Base-by-base conservation (phyloP, 2,888 invertebrate species). In the Timema podura region DNA sequence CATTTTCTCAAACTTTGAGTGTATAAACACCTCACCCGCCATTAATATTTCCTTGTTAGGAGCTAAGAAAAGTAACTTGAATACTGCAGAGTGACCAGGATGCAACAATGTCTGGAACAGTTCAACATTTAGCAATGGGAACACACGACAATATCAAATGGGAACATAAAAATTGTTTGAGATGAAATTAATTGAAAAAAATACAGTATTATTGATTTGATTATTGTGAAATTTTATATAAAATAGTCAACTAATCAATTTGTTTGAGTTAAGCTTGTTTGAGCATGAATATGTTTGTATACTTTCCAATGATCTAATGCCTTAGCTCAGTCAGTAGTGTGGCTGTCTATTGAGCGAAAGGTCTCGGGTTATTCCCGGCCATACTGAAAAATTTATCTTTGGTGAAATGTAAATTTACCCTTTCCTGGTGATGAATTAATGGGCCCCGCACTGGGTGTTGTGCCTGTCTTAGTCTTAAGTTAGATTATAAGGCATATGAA, bases 21-120 rank as follows among this genome's bases (percentile, higher is more conserved):
- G 86, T n/a, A 93, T 85, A 76, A 88, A 87, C 10, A 92, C 86
- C 76, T 89, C 88, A 49, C 89, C 91, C 75, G 85, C 84, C 76
- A 88, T 86, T 71, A 86, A 84, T 68, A 89, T 89, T 76, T 92
- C 90, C 6, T 85, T 82, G 75, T 85, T 85, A 0, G 91, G 89
- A 64, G 90, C 88, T 74, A 87, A 85, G 11, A 94, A 85, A 73
- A 87, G 86, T 71, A 93, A 83, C 77, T 88, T 87, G 79, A 93
- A 89, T 73, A 92, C 86, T 65, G 90, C 90, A 81, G 88, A 88
- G 78, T 87, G 84, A 46, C 84, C 83, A 1, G 88, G 84, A 75
- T 84, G 83, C 72, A 89, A 81, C 74, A 82, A 82, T 77, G 83
- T 81, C 86, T 87, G 78, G 64, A 82, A 81, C 74, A 73, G 10